phyloP scores from a whole-genome alignment of 2,888 invertebrate genomes.

The Nomada ruficornis region DNA sequence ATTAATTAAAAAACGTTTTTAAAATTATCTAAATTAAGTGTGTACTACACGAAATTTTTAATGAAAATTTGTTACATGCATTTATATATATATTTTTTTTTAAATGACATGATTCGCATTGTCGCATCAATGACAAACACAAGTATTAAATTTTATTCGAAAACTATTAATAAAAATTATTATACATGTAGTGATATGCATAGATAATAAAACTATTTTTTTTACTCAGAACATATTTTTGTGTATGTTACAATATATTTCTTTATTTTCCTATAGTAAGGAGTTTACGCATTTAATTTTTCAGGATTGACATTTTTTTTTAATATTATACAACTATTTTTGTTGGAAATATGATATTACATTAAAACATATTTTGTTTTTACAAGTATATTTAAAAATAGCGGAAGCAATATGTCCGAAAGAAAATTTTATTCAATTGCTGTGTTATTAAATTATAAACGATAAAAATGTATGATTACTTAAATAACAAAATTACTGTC shows the following conservation, averaged over 20 bases:
- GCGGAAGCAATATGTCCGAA: background rate
- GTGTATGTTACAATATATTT: constrained; percentile 11
- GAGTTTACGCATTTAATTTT: constrained; percentile 26
- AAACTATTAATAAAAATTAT: constrained; percentile 6
- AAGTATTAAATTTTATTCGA: constrained; percentile 19
- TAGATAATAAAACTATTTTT: constrained; percentile 34
- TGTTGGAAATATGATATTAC: constrained; percentile 17
- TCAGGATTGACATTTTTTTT: constrained; percentile 26
- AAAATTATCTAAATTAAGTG: background rate
- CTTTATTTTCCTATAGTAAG: constrained; percentile 1
- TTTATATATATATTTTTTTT: background rate
- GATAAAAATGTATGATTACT: constrained; percentile 7
- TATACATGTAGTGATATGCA: constrained; percentile 15
- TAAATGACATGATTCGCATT: constrained; percentile 1
- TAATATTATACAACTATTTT: constrained; percentile 18
- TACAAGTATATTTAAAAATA: constrained; percentile 11
- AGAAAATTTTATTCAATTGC: constrained; percentile 18
- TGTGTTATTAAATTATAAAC: constrained; percentile 20
- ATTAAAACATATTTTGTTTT: constrained; percentile 13
- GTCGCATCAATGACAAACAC: background rate
- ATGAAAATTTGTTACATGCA: constrained; percentile 10
- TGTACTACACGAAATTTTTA: background rate
- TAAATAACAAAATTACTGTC: constrained; percentile 16
- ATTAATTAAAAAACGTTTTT: background rate
- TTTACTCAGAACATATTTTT: constrained; percentile 20